These are phyloP conservation scores for Xylocampa areola DNA, from an alignment of 2,888 invertebrate species.

Conservation along the genomic window DNA sequence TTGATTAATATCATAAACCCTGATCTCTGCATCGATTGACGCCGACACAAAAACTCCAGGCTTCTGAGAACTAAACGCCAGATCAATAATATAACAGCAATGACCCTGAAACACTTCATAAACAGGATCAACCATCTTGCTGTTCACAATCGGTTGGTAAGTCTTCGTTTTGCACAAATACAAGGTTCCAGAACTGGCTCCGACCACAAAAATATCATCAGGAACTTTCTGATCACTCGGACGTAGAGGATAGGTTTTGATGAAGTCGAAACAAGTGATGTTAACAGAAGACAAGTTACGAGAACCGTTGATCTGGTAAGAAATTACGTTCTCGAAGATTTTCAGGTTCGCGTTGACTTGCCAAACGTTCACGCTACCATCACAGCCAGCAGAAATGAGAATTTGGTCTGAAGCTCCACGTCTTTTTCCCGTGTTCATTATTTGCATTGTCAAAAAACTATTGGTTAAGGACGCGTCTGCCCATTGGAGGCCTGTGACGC, in stretches of 20 bases:
- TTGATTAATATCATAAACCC: slow-evolving; percentile 78
- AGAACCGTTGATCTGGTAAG: slow-evolving; percentile 72
- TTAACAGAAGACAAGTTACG: slow-evolving; percentile 69
- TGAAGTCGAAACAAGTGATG: slow-evolving; percentile 81
- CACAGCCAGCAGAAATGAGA: slow-evolving; percentile 69
- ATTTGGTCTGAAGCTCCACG: slow-evolving; percentile 78
- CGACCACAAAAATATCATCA: slow-evolving; percentile 79
- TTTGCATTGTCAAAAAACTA: slow-evolving; percentile 73
- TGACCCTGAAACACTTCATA: slow-evolving; percentile 73
- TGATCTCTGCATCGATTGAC: slow-evolving; percentile 80
- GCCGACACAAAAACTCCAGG: slow-evolving; percentile 77
- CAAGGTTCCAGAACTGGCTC: slow-evolving; percentile 72
- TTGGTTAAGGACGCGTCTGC: slow-evolving; percentile 74
- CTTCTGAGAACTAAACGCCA: slow-evolving; percentile 75
- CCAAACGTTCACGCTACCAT: slow-evolving; percentile 79
- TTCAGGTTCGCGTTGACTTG: slow-evolving; percentile 75
- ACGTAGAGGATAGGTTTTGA: slow-evolving; percentile 71
- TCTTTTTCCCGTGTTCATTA: slow-evolving; percentile 73
- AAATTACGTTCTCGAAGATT: slow-evolving; percentile 74
- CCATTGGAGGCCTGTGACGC: slow-evolving; percentile 76
- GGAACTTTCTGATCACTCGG: slow-evolving; percentile 71
- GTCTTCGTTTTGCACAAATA: slow-evolving; percentile 73
- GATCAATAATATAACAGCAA: slow-evolving; percentile 72
- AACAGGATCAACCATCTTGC: slow-evolving; percentile 73
- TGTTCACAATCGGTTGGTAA: slow-evolving; percentile 50